phyloP scores from a whole-genome alignment of 2,797 vertebrate species.

The Prunella strophiata region DNA sequence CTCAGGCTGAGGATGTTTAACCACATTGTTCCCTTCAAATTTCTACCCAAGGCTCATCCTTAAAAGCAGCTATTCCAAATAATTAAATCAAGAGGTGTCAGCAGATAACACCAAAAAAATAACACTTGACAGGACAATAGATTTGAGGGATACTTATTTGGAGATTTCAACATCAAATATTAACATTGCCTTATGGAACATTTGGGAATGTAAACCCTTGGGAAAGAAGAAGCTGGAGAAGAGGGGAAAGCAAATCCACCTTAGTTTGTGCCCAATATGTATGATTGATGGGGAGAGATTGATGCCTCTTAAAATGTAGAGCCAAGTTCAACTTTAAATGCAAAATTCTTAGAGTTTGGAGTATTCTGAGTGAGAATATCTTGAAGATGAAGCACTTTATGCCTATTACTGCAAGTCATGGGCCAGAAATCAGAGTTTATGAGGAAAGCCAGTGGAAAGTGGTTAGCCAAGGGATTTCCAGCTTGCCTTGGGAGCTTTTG shows the following conservation, averaged over 20 bases:
- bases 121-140: neutral
- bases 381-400: neutral
- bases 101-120: neutral
- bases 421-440: neutral
- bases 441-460: neutral
- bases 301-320: neutral
- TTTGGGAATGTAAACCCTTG: neutral
- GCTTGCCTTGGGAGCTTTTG: neutral
- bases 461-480: neutral
- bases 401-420: neutral
- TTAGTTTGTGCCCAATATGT: rapidly evolving
- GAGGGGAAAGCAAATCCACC: neutral
- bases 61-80: neutral
- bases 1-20: neutral
- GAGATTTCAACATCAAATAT: neutral
- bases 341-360: neutral
- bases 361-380: neutral
- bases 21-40: neutral
- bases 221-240: neutral
- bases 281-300: neutral
- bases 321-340: neutral
- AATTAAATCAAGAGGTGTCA: neutral
- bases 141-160: neutral
- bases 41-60: neutral
- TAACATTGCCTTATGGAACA: neutral